These are phyloP conservation scores for Lepidotrigona ventralis DNA, from an alignment of 1,140 invertebrate species.

Conservation along the genomic window DNA sequence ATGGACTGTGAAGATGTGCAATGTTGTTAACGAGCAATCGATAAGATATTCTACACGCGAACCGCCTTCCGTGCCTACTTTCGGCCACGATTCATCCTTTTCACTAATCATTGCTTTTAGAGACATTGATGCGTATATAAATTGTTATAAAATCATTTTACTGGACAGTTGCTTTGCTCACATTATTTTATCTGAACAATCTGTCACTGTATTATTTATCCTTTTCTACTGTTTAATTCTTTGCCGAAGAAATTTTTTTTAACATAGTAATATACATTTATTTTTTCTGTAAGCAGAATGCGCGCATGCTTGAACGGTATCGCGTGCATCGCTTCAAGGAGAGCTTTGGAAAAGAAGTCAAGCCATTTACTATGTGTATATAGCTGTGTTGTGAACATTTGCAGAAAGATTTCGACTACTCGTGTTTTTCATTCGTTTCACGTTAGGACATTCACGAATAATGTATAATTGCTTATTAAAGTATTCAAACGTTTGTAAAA, in stretches of 20 bases:
- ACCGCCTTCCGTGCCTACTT: not conserved
- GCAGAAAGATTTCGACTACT: not conserved
- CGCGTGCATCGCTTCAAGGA: not conserved
- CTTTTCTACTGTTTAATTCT: not conserved
- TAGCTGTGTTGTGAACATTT: not conserved
- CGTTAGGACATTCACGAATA: not conserved
- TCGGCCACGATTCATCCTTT: slow-evolving; percentile 24
- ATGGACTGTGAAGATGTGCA: slow-evolving; percentile 23
- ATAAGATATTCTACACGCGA: slow-evolving; percentile 33
- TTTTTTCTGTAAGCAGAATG: slow-evolving; percentile 19
- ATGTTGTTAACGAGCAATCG: slow-evolving; percentile 30
- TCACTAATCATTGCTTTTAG: not conserved
- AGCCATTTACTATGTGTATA: not conserved
- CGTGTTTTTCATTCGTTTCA: not conserved
- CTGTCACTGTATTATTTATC: too few species aligned
- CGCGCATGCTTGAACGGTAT: slow-evolving; percentile 2
- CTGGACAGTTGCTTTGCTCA: too few species aligned
- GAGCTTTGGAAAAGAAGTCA: slow-evolving; percentile 50
- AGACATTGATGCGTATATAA: slow-evolving; percentile 13
- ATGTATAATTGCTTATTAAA: not conserved
- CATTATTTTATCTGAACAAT: not conserved
- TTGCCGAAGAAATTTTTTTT: not conserved
- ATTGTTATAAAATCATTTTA: not conserved
- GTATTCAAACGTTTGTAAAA: too few species aligned
- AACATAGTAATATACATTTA: not conserved